These are phyloP conservation scores for Temnothorax ravouxi DNA, from an alignment of 2,888 invertebrate genomes.

Conservation along the genomic window DNA sequence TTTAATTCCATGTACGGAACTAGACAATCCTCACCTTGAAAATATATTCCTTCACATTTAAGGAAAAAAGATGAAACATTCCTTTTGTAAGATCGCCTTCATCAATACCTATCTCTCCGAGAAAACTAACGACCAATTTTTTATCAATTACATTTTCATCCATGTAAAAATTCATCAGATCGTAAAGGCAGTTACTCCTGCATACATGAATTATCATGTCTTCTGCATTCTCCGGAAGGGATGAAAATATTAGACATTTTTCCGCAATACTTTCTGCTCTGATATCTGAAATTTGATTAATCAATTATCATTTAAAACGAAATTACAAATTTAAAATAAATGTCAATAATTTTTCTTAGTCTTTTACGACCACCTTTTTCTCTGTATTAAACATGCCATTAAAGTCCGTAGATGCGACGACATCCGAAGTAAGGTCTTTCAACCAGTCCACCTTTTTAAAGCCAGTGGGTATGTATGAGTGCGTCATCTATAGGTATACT, in stretches of 20 bases:
- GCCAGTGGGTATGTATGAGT: too few species aligned
- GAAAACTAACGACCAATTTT: neutral
- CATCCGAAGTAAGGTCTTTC: too few species aligned
- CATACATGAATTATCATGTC: neutral
- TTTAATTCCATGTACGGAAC: neutral
- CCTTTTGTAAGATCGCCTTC: neutral
- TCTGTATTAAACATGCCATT: neutral
- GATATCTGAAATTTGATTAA: neutral
- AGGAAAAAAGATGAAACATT: neutral
- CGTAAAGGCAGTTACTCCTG: neutral
- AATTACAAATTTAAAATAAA: neutral
- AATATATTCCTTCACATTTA: neutral
- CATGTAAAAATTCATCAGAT: neutral
- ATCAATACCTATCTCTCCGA: neutral
- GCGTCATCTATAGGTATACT: too few species aligned
- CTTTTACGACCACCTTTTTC: neutral
- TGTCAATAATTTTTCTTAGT: neutral
- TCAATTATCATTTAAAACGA: neutral
- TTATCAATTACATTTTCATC: neutral
- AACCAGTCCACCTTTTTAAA: too few species aligned
- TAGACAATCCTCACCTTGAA: neutral
- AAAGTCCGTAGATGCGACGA: neutral
- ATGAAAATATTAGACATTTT: neutral
- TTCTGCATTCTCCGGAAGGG: neutral
- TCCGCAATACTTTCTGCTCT: too few species aligned